Evolutionary conservation across 2,888 invertebrate species (phyloP).

Genomic region (Netelia inedita): DNA sequence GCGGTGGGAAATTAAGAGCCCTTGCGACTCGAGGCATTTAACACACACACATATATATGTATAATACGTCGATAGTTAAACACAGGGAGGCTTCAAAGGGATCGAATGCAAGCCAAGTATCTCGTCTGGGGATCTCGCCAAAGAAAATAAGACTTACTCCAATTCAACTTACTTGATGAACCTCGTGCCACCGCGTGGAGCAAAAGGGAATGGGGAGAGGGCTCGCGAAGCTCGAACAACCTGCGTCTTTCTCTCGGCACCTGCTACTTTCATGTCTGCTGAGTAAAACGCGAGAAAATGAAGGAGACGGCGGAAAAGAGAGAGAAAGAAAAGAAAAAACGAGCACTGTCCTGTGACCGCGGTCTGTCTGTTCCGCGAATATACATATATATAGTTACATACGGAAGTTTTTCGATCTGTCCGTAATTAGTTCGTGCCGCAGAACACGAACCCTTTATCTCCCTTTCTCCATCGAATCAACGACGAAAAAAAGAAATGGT

Average conservation of each 20-base stretch:
- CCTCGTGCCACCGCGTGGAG: conserved; percentile 67
- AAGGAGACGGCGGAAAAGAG: conserved; percentile 40
- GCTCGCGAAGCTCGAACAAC: conserved; percentile 51
- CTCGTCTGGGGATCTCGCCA: conserved; percentile 73
- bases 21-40: conserved; percentile 73
- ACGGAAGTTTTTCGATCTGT: conserved; percentile 69
- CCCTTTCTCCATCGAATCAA: conserved; percentile 46
- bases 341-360: conserved; percentile 62
- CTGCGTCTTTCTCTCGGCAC: conserved; percentile 60
- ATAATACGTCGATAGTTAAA: conserved; percentile 32
- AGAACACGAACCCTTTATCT: conserved; percentile 63
- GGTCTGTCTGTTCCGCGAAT: conserved; percentile 49
- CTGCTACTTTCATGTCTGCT: conserved; percentile 61
- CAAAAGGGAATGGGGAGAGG: conserved; percentile 50
- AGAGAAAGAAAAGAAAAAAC: conserved; percentile 41
- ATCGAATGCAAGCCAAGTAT: conserved; percentile 71
- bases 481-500: conserved; percentile 52
- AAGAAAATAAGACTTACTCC: conserved; percentile 78
- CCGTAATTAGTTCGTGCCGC: conserved; percentile 69
- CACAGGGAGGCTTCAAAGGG: conserved; percentile 70
- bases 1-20: conserved; percentile 74
- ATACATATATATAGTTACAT: conserved; percentile 14
- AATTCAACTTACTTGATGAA: conserved; percentile 81
- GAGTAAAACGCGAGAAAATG: conserved; percentile 59
- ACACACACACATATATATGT: conserved; percentile 58